These are phyloP conservation scores for Melieria picta DNA, from an alignment of 2,888 invertebrate genomes.

Conservation along the genomic window DNA sequence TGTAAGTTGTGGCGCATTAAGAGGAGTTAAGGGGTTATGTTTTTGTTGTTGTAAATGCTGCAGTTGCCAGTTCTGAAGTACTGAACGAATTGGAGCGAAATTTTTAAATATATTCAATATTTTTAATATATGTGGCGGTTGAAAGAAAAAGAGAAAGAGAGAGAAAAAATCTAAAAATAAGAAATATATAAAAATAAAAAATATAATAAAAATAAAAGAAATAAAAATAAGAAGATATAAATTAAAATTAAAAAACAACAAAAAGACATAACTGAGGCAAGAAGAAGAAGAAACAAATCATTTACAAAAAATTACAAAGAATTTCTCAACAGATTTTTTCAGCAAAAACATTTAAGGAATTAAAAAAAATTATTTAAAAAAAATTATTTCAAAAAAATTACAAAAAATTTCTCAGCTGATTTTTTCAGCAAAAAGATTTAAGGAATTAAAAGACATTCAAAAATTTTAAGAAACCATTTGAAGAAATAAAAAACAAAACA, in stretches of 20 bases:
- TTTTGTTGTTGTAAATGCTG: no score
- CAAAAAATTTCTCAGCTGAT: neutral
- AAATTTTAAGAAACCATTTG: no score
- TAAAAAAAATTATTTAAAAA: no score
- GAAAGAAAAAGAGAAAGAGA: no score
- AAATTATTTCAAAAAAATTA: no score
- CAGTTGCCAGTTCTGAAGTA: no score
- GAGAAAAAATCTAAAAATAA: neutral
- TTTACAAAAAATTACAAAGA: conserved; percentile 5
- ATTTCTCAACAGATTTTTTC: neutral
- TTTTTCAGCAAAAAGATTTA: neutral
- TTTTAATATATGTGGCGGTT: no score
- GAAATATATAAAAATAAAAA: neutral
- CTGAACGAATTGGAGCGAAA: no score
- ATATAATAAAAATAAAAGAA: neutral
- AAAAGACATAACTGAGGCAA: neutral
- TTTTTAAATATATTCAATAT: no score
- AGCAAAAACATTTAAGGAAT: no score
- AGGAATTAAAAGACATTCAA: no score
- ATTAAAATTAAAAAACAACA: conserved; percentile 9
- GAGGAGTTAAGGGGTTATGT: neutral
- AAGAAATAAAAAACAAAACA: no score
- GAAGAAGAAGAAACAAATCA: neutral
- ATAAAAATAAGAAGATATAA: neutral
- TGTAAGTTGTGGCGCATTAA: neutral